phyloP scores from a whole-genome alignment of 2,888 invertebrate species.

The Phrixothrix hirtus region DNA sequence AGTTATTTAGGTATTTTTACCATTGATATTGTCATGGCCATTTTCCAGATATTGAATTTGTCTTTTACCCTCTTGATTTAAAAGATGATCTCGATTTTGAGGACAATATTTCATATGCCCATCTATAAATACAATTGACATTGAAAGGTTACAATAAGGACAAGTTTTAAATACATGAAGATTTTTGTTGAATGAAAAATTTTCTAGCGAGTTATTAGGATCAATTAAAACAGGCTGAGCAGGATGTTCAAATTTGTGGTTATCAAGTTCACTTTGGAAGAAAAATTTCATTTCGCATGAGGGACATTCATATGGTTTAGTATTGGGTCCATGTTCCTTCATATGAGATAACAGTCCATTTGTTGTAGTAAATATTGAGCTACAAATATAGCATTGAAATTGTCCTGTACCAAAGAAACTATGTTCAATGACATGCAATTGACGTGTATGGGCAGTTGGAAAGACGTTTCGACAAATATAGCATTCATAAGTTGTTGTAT shows the following conservation, averaged over 20 bases:
- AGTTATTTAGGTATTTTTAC: no score
- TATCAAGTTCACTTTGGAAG: slow-evolving; percentile 88
- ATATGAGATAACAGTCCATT: slow-evolving; percentile 82
- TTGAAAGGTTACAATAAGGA: slow-evolving; percentile 22
- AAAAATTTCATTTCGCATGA: slow-evolving; percentile 85
- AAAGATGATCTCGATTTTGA: slow-evolving; percentile 17
- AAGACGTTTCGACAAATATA: slow-evolving; percentile 76
- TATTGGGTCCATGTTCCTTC: slow-evolving; percentile 74
- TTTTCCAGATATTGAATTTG: slow-evolving; percentile 13
- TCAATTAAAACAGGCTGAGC: slow-evolving; percentile 12
- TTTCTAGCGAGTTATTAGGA: slow-evolving; percentile 6
- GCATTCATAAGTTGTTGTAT: slow-evolving; percentile 44
- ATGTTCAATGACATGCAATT: slow-evolving; percentile 89
- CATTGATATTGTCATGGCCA: no score
- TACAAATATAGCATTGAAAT: slow-evolving; percentile 87
- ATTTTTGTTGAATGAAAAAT: slow-evolving; percentile 6
- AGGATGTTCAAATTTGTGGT: slow-evolving; percentile 63
- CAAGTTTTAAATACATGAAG: slow-evolving; percentile 9
- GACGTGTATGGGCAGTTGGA: slow-evolving; percentile 79
- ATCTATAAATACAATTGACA: slow-evolving; percentile 14
- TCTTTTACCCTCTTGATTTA: slow-evolving; percentile 14
- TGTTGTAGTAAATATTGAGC: slow-evolving; percentile 83
- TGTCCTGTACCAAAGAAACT: slow-evolving; percentile 86
- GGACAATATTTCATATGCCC: slow-evolving; percentile 15
- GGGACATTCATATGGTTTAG: slow-evolving; percentile 83